Conservation (phyloP, 2,888 invertebrate genomes). For the Luperina testacea region DNA sequence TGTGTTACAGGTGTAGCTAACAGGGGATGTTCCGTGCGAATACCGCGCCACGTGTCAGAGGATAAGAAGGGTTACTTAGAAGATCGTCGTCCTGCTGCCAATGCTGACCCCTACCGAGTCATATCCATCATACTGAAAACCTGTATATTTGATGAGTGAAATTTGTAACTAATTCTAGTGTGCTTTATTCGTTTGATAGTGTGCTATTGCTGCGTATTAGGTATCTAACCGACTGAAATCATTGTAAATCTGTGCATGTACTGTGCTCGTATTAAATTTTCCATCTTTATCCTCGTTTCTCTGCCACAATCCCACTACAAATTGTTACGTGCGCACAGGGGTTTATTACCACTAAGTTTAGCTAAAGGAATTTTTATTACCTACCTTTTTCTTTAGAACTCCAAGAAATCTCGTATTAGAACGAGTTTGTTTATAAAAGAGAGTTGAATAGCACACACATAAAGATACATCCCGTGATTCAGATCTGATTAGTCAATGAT, state of each 20-base stretch:
- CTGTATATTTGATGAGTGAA: constrained; percentile 94
- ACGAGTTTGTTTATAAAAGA: constrained; percentile 37
- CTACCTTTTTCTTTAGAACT: constrained; percentile 40
- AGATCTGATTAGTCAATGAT: constrained; percentile 34
- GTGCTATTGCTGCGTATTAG: neutral
- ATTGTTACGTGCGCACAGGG: constrained; percentile 5
- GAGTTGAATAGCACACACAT: constrained; percentile 40
- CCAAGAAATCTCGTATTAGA: constrained; percentile 35
- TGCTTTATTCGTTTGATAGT: constrained; percentile 2
- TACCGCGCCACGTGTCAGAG: constrained; percentile 97
- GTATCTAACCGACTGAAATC: neutral
- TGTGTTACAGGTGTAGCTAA: constrained; percentile 94
- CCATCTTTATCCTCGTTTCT: constrained; percentile 19
- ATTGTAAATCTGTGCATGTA: constrained; percentile 4
- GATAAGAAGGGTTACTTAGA: constrained; percentile 98
- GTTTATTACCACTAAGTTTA: constrained; percentile 43
- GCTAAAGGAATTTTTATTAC: constrained; percentile 47
- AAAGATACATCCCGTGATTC: constrained; percentile 31
- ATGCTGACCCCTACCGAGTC: constrained; percentile 97
- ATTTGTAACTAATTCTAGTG: neutral
- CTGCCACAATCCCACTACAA: constrained; percentile 22
- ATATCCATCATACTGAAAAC: constrained; percentile 95
- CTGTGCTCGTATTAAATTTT: constrained; percentile 35
- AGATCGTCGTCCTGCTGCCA: constrained; percentile 97
- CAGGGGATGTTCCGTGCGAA: constrained; percentile 97